Conservation (phyloP, 2,888 invertebrate genomes). For the Eristalinus sepulchralis region DNA sequence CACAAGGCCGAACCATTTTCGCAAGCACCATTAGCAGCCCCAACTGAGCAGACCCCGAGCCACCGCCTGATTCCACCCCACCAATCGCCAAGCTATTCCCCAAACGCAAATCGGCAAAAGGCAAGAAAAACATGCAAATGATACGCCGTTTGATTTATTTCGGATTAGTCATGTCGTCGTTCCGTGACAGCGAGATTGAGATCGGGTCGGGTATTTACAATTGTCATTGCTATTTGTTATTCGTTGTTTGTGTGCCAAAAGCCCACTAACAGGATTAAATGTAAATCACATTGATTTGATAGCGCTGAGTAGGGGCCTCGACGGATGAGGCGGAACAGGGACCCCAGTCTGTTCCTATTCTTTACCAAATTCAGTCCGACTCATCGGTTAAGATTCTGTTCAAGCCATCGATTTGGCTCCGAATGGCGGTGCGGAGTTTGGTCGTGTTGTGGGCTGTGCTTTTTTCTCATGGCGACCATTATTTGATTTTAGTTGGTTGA, state of each 20-base stretch:
- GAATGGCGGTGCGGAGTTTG: neutral
- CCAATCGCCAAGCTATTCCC: constrained; percentile 9
- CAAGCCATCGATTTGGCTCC: neutral
- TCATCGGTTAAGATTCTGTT: constrained; percentile 22
- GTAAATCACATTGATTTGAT: constrained; percentile 64
- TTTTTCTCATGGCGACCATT: neutral
- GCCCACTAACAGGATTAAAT: constrained; percentile 65
- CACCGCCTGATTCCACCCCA: constrained; percentile 5
- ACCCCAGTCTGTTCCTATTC: neutral
- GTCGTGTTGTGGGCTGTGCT: neutral
- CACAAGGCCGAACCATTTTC: neutral
- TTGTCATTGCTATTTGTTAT: constrained; percentile 58
- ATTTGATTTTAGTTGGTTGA: constrained; percentile 54
- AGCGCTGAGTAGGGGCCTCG: constrained; percentile 12
- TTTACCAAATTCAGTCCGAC: neutral
- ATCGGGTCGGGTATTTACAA: constrained; percentile 54
- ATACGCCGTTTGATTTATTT: constrained; percentile 63
- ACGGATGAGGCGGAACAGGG: neutral
- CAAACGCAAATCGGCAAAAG: constrained; percentile 25
- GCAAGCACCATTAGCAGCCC: constrained; percentile 5
- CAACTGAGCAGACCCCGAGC: neutral
- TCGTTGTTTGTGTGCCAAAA: constrained; percentile 46
- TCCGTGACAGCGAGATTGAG: constrained; percentile 63
- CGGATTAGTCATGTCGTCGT: constrained; percentile 68
- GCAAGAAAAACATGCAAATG: constrained; percentile 44